phyloP scores from a whole-genome alignment of 2,797 vertebrate genomes.

The Otus scops region DNA sequence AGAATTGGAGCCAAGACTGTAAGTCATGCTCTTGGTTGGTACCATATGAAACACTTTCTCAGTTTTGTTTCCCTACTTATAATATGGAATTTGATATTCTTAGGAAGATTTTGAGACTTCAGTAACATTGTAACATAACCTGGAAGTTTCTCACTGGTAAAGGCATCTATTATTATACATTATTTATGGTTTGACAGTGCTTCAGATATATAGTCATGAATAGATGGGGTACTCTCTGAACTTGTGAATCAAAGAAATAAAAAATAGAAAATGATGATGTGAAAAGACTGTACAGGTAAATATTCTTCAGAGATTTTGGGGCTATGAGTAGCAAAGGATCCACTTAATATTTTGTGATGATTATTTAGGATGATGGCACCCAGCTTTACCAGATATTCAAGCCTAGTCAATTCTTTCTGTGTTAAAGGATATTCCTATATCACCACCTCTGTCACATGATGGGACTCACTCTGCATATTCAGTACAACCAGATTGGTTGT shows the following conservation, averaged over 20 bases:
- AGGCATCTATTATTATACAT: background rate
- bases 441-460: background rate
- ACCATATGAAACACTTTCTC: background rate
- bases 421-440: background rate
- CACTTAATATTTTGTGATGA: background rate
- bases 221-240: background rate
- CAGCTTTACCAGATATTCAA: background rate
- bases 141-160: background rate
- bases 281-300: background rate
- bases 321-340: background rate
- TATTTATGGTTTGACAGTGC: background rate
- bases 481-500: background rate
- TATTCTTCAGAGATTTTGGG: background rate
- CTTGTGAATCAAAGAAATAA: background rate
- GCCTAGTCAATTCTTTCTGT: background rate
- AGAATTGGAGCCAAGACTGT: background rate
- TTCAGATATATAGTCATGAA: background rate
- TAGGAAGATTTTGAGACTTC: background rate
- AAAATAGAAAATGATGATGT: background rate
- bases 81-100: background rate
- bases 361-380: background rate
- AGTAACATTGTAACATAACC: background rate
- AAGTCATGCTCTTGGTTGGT: background rate
- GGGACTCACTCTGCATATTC: background rate
- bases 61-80: background rate